Evolutionary conservation across 2,797 vertebrate species (phyloP).

Genomic region (Anas acuta): DNA sequence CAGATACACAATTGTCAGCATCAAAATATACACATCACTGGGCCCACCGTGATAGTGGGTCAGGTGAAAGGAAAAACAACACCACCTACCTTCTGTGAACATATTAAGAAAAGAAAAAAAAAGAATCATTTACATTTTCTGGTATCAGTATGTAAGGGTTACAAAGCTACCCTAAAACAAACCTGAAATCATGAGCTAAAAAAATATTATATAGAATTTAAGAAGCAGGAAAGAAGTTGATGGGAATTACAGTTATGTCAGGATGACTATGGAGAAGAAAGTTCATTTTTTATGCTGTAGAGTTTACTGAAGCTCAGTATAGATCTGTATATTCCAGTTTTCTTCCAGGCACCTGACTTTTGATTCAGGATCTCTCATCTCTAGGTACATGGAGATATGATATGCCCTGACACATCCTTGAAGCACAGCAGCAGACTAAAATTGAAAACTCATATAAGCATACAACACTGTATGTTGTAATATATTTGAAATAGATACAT

Average conservation of each 20-base stretch:
- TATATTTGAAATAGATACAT: not conserved
- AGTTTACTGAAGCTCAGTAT: not conserved
- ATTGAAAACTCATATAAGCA: not conserved
- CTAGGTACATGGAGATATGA: not conserved
- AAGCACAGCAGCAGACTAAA: conserved; percentile 2
- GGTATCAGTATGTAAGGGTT: not conserved
- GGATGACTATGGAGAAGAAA: not conserved
- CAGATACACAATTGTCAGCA: not conserved
- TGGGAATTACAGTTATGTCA: not conserved
- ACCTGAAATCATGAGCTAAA: not conserved
- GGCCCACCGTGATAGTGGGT: not conserved
- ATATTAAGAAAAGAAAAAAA: not conserved
- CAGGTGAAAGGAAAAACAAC: not conserved
- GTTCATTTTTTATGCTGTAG: not conserved
- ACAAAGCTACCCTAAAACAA: not conserved
- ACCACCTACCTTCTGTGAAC: not conserved
- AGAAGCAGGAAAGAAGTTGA: not conserved
- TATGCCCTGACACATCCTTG: not conserved
- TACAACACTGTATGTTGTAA: not conserved
- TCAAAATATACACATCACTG: not conserved
- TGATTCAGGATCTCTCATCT: not conserved
- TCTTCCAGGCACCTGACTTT: not conserved
- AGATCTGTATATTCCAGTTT: not conserved
- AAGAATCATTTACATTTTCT: not conserved
- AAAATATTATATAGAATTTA: not conserved